phyloP scores from a whole-genome alignment of 2,113 vertebrate species.

The Grammomys surdaster region DNA sequence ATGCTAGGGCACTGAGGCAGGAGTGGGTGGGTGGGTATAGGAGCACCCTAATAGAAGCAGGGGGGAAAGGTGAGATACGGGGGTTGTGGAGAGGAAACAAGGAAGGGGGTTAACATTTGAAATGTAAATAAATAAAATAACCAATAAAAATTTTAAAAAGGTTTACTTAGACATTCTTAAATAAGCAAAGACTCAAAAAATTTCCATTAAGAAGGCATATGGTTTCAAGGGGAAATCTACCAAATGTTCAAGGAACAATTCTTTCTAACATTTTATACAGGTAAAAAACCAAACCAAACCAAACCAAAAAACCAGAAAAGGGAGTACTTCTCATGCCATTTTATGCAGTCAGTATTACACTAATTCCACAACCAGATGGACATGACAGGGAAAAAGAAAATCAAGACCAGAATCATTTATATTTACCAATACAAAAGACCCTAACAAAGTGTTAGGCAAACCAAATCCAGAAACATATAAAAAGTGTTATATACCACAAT shows the following conservation, averaged over 20 bases:
- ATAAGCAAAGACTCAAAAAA: background rate
- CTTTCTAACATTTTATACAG: background rate
- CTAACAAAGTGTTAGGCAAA: slow-evolving; percentile 15
- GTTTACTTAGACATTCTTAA: background rate
- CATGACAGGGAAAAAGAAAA: background rate
- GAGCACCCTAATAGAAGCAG: too few species aligned
- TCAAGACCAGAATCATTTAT: background rate
- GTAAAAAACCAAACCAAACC: background rate
- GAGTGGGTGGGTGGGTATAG: too few species aligned
- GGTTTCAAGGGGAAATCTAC: background rate
- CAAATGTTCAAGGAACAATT: slow-evolving; percentile 26
- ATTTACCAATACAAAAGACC: background rate
- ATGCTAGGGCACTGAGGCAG: too few species aligned
- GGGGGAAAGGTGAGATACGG: too few species aligned
- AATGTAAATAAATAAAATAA: too few species aligned
- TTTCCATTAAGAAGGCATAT: background rate
- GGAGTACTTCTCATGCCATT: background rate
- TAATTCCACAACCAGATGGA: background rate
- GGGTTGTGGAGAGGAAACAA: too few species aligned
- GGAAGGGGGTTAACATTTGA: too few species aligned
- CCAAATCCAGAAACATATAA: background rate
- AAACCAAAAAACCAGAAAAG: background rate
- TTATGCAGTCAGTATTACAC: background rate
- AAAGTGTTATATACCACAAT: background rate
- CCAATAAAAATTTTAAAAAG: background rate